Evolutionary conservation across 2,797 vertebrate genomes (phyloP).

Genomic region (Myotis daubentonii): DNA sequence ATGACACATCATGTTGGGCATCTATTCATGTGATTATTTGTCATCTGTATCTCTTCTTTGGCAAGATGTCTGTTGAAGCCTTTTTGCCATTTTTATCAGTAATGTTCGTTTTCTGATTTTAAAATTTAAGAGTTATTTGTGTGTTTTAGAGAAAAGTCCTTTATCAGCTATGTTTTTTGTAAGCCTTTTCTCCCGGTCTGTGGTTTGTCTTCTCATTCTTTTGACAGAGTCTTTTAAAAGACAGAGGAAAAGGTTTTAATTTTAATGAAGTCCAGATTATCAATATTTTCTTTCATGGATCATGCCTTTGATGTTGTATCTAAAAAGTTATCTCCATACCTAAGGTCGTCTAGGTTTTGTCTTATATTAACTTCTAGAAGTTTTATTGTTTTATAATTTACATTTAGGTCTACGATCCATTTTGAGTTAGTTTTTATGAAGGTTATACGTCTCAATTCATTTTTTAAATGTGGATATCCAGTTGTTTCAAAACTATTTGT

Average conservation of each 20-base stretch:
- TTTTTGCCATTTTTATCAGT: neutral
- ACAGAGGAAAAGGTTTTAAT: neutral
- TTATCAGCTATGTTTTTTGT: neutral
- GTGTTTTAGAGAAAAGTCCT: neutral
- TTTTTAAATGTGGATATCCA: neutral
- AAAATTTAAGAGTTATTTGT: neutral
- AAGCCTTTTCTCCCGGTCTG: neutral
- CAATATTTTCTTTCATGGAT: neutral
- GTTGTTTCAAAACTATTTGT: neutral
- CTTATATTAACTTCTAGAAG: neutral
- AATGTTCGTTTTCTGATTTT: neutral
- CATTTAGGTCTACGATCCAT: neutral
- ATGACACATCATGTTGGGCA: neutral
- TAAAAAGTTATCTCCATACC: neutral
- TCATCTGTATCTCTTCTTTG: neutral
- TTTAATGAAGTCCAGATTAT: constrained; percentile 41
- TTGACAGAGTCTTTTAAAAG: neutral
- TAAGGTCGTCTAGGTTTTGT: neutral
- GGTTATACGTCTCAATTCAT: neutral
- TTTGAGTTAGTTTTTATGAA: neutral
- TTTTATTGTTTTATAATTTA: neutral
- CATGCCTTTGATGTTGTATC: neutral
- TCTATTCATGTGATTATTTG: neutral
- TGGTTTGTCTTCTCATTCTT: constrained; percentile 5
- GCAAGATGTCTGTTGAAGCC: neutral